Percentiles rank a stretch among this genome's conserved stretches.
Conservation (phyloP, 2,113 vertebrate species). For the western clawed frog (Xenopus tropicalis) region UCB_Xtro_10.0 CM004445.2:91984501-91985000, state of each 20-base stretch:
- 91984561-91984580: not conserved
- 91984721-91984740: conserved; percentile 86
- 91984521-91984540: conserved; percentile 72
- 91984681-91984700: conserved; percentile 82
- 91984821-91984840: no score
- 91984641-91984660: conserved; percentile 73
- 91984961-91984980: no score
- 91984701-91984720: conserved; percentile 72
- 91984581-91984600: conserved; percentile 6
- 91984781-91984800: no score
- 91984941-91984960: no score
- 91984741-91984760: conserved; percentile 81
- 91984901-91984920: no score
- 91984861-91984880: no score
- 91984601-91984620: not conserved
- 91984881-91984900: no score
- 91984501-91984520: conserved; percentile 67
- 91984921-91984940: no score
- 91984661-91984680: conserved; percentile 80
- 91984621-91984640: conserved; percentile 78
- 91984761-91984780: conserved; percentile 90
- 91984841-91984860: no score
- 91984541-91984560: not conserved
- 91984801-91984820: no score
- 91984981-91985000: no score